Evolutionary conservation across 2,797 vertebrate genomes (phyloP).

Genomic region (Pagetopsis macropterus): DNA sequence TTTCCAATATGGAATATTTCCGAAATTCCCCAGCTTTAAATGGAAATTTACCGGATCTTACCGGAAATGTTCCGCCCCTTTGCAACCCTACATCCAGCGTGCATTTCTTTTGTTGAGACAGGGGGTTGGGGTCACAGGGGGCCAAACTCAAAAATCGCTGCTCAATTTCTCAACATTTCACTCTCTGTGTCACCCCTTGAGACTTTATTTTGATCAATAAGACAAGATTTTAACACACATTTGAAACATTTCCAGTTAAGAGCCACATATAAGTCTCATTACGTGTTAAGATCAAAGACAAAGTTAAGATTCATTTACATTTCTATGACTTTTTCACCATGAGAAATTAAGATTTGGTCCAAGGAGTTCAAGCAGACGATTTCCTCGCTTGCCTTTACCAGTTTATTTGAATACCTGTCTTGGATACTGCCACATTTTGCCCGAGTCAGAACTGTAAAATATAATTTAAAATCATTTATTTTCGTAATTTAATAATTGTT

Average conservation of each 20-base stretch:
- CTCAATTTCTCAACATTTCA: not conserved
- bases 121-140: not conserved
- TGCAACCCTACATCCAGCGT: not conserved
- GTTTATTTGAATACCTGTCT: not conserved
- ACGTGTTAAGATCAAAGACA: no score
- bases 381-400: rapidly evolving
- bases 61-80: no score
- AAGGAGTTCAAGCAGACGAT: not conserved
- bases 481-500: not conserved
- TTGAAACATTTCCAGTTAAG: not conserved
- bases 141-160: not conserved
- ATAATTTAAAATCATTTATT: not conserved
- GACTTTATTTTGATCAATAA: slow-evolving; percentile 13
- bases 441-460: not conserved
- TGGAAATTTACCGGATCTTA: no score
- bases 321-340: not conserved
- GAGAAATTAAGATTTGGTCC: not conserved
- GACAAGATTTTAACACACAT: not conserved
- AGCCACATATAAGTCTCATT: not conserved
- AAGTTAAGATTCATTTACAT: no score
- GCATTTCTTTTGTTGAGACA: not conserved
- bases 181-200: not conserved
- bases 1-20: no score
- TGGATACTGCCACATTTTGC: no score
- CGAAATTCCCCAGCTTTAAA: no score